Conservation (phyloP, 2,888 invertebrate genomes). For the Leucophenga montana region DNA sequence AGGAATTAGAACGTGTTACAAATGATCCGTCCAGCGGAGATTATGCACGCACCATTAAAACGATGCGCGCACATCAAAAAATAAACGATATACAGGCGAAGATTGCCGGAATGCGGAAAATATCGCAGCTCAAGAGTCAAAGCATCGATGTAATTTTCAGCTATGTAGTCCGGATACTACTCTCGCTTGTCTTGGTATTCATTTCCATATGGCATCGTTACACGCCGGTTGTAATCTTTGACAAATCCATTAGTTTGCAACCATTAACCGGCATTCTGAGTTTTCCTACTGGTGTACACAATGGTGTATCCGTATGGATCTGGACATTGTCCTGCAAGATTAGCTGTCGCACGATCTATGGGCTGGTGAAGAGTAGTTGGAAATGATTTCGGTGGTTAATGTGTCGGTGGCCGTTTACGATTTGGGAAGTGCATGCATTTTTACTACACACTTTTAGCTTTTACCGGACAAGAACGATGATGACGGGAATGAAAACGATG, state of each 20-base stretch:
- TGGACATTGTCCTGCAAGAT: slow-evolving; percentile 75
- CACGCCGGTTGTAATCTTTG: slow-evolving; percentile 73
- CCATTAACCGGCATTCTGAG: slow-evolving; percentile 74
- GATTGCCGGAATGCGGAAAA: slow-evolving; percentile 46
- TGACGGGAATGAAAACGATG: too few species aligned
- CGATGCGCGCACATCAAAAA: slow-evolving; percentile 66
- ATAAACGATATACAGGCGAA: slow-evolving; percentile 50
- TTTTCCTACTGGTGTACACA: slow-evolving; percentile 74
- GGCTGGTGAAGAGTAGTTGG: slow-evolving; percentile 47
- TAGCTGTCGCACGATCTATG: slow-evolving; percentile 67
- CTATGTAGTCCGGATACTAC: slow-evolving; percentile 71
- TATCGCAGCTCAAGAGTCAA: slow-evolving; percentile 51
- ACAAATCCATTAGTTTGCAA: slow-evolving; percentile 72
- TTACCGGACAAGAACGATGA: too few species aligned
- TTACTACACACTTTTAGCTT: too few species aligned
- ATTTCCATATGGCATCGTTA: slow-evolving; percentile 73
- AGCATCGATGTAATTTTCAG: slow-evolving; percentile 58
- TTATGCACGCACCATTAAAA: slow-evolving; percentile 59
- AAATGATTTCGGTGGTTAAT: neutral
- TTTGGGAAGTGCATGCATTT: too few species aligned
- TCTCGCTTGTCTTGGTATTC: slow-evolving; percentile 68
- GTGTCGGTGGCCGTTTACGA: too few species aligned
- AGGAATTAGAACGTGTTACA: slow-evolving; percentile 52
- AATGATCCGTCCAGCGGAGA: slow-evolving; percentile 55
- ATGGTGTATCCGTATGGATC: slow-evolving; percentile 75